Percentiles rank a stretch among this genome's conserved stretches.
These are phyloP conservation scores for Neoniphon sammara DNA, from an alignment of 2,797 vertebrate species.

Conservation along the genomic window DNA sequence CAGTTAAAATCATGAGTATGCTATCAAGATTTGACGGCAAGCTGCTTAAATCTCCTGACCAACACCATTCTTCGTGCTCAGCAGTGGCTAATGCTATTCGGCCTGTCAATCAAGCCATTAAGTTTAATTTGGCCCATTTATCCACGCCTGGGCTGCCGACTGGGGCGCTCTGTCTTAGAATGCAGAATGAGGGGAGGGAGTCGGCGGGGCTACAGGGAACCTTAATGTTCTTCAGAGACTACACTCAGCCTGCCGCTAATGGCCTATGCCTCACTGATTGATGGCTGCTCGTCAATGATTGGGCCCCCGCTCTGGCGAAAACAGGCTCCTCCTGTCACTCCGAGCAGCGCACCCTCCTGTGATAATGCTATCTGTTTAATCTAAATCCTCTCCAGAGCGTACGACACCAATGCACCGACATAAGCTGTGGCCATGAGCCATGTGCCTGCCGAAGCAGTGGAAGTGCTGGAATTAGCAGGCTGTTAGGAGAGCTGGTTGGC, in stretches of 20 bases:
- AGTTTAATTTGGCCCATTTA: slow-evolving; percentile 79
- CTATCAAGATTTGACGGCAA: slow-evolving; percentile 52
- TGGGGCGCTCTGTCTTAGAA: slow-evolving; percentile 65
- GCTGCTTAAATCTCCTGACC: slow-evolving; percentile 57
- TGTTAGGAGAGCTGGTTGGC: slow-evolving; percentile 60
- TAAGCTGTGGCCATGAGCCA: slow-evolving; percentile 65
- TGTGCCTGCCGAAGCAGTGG: slow-evolving; percentile 52
- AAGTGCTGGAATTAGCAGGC: slow-evolving; percentile 73
- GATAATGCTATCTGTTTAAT: slow-evolving; percentile 78
- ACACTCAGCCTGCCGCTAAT: slow-evolving; percentile 55
- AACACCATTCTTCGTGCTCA: slow-evolving; percentile 59
- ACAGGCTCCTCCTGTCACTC: background rate
- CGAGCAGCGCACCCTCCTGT: slow-evolving; percentile 51
- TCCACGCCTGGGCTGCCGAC: slow-evolving; percentile 61
- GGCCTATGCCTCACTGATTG: slow-evolving; percentile 68
- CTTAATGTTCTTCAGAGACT: slow-evolving; percentile 52
- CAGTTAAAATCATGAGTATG: slow-evolving; percentile 57
- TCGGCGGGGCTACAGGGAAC: slow-evolving; percentile 22
- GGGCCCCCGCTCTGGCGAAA: slow-evolving; percentile 25
- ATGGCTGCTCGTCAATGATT: slow-evolving; percentile 62
- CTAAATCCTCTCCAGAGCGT: slow-evolving; percentile 71
- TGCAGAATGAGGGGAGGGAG: slow-evolving; percentile 57
- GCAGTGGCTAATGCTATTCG: slow-evolving; percentile 63
- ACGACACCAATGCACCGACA: slow-evolving; percentile 56
- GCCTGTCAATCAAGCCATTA: slow-evolving; percentile 80